Percentiles rank a stretch among this genome's conserved stretches.
Evolutionary conservation across 2,797 vertebrate species (phyloP).

Genomic region (Pseudomugil tenellus): DNA sequence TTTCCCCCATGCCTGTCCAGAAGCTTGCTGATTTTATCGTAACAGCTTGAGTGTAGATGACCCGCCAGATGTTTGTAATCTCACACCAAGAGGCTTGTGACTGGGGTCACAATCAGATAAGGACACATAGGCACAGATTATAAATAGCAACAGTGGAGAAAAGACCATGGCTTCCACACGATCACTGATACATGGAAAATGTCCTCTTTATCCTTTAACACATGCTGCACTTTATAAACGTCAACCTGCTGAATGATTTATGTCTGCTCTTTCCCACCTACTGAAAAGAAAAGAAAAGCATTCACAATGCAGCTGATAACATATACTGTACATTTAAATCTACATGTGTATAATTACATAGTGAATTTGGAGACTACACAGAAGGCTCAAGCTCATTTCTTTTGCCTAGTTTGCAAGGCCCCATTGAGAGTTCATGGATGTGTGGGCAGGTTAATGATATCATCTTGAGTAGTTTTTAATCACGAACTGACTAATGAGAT

Average conservation of each 20-base stretch:
- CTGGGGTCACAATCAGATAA: slow-evolving; percentile 70
- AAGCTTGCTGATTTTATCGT: slow-evolving; percentile 58
- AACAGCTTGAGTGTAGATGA: slow-evolving; percentile 78
- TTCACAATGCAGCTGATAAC: slow-evolving; percentile 26
- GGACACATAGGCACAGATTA: slow-evolving; percentile 72
- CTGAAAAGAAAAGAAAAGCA: neutral
- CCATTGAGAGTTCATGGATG: slow-evolving; percentile 66
- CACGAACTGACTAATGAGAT: slow-evolving; percentile 71
- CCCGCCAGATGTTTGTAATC: slow-evolving; percentile 81
- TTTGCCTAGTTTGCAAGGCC: slow-evolving; percentile 53
- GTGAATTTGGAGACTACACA: slow-evolving; percentile 38
- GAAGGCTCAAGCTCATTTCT: slow-evolving; percentile 46
- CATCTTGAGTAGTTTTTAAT: slow-evolving; percentile 74
- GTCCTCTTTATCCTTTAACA: slow-evolving; percentile 33
- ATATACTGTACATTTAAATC: slow-evolving; percentile 16
- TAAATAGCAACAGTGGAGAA: slow-evolving; percentile 58
- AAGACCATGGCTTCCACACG: slow-evolving; percentile 56
- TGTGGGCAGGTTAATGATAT: slow-evolving; percentile 76
- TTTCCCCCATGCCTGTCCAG: slow-evolving; percentile 44
- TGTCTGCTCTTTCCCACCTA: slow-evolving; percentile 10
- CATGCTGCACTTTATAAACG: neutral
- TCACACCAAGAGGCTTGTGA: slow-evolving; percentile 72
- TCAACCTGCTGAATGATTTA: neutral
- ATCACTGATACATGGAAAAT: slow-evolving; percentile 47
- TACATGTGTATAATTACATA: too few relatives aligned